Evolutionary conservation across 2,888 invertebrate genomes (phyloP).

Genomic region (Sinodicranocentrus sp.): DNA sequence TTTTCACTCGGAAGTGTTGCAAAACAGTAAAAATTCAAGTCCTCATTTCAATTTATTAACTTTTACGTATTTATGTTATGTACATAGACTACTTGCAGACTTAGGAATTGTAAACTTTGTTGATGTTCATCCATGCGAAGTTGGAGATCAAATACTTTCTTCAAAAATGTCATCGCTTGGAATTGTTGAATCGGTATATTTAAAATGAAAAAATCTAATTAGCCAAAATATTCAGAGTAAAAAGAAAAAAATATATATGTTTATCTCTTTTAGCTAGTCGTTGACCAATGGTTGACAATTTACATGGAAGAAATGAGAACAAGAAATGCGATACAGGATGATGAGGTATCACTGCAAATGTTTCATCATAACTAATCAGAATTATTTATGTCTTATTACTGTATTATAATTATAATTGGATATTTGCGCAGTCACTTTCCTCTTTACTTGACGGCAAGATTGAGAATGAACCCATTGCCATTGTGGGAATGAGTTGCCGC

Average conservation of each 20-base stretch:
- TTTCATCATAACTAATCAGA: not conserved
- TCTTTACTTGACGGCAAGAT: not conserved
- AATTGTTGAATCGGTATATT: no score
- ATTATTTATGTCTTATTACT: not conserved
- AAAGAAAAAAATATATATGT: not conserved
- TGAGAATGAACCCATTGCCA: conserved; percentile 34
- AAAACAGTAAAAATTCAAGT: conserved; percentile 1
- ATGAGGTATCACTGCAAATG: no score
- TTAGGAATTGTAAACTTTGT: conserved; percentile 31
- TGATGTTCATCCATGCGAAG: conserved; percentile 33
- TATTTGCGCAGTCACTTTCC: not conserved
- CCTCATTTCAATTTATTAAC: no score
- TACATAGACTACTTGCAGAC: not conserved
- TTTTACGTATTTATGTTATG: not conserved
- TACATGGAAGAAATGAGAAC: conserved; percentile 37
- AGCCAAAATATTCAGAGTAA: no score
- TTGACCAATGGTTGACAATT: conserved; percentile 36
- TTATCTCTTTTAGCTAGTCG: conserved; percentile 16
- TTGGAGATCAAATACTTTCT: no score
- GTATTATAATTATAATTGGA: no score
- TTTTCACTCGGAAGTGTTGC: not conserved
- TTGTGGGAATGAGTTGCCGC: conserved; percentile 55
- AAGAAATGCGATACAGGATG: not conserved
- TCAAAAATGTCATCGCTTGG: no score
- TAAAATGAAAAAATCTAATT: no score